Evolutionary conservation across 2,113 vertebrate genomes (phyloP), one percentile per base, ranked within the genome.

Genomic region (Drymodes brunneopygia): DNA sequence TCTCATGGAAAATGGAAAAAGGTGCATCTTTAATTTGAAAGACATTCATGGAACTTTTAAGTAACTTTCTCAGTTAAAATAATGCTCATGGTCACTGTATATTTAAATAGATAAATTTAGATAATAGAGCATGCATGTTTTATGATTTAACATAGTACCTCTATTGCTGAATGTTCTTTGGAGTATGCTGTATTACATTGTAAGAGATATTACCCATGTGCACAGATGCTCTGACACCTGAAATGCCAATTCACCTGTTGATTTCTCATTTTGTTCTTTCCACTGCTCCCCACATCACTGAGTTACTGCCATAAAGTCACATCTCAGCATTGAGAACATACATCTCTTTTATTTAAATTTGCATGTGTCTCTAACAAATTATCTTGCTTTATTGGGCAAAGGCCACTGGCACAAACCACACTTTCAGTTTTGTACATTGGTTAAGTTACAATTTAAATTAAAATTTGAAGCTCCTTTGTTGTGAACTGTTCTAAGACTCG

Each of bases 1-100:
- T 82, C 77, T 82, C 21, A 5, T 75, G 83, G 81, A 82, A 75
- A 81, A 75, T 48, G 51, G 81, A 77, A 90, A 92, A 96, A 86
- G 89, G 95, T 94, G 94, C 92, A 95, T 97, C 97, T 97, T 95
- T 95, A 96, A 96, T 61, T 25, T 25, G 44, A 80, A 66, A 70
- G 24, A 69, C 56, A 66, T 40, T 78, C 57, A 24, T 89, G 48
- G n/a, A 57, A 77, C 23, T 80, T 80, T 80, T 36, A 53, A 79
- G 14, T 61, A 44, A 56, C 22, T 75, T 81, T 48, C 71, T 64
- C 38, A 19, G 50, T 33, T 56, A 58, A 64, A 51, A 48, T 64
- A 51, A 90, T 77, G 69, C 42, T 94, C 56, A 19, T 91, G n/a
- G 35, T 86, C 74, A 18, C 24, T 51, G 29, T 50, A 9, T 73